Conservation (phyloP, 2,888 invertebrate species). For the Metopia argyrocephala region DNA sequence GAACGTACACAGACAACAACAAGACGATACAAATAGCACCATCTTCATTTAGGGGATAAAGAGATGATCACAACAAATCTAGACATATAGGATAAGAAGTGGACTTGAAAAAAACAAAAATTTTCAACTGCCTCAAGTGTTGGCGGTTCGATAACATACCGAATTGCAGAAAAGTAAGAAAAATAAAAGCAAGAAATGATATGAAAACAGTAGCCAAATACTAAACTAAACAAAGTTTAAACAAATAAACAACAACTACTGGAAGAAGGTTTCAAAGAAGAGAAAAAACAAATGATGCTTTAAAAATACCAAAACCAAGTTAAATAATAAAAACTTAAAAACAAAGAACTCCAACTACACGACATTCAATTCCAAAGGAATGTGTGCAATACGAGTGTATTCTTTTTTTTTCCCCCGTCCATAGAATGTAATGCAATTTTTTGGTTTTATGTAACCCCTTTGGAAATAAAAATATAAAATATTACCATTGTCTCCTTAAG, state of each 20-base stretch:
- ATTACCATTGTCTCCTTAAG: constrained; percentile 60
- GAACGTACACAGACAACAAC: constrained; percentile 43
- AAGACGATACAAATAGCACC: constrained; percentile 34
- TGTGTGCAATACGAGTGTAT: constrained; percentile 37
- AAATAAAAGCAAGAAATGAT: not conserved
- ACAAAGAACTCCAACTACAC: constrained; percentile 34
- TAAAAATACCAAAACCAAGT: constrained; percentile 9
- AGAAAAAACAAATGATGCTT: constrained; percentile 30
- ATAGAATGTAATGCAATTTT: not conserved
- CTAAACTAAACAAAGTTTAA: constrained; percentile 56
- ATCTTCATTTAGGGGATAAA: constrained; percentile 45
- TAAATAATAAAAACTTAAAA: constrained; percentile 10
- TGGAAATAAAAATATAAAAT: constrained; percentile 61
- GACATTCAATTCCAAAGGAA: constrained; percentile 47
- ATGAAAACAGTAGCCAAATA: constrained; percentile 58
- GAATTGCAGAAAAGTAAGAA: not conserved
- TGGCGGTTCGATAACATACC: constrained; percentile 47
- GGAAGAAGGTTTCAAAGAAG: constrained; percentile 27
- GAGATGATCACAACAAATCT: constrained; percentile 55
- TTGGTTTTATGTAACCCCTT: constrained; percentile 31
- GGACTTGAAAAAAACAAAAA: constrained; percentile 15
- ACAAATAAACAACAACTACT: constrained; percentile 53
- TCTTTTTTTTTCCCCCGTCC: not conserved
- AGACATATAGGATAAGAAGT: constrained; percentile 34
- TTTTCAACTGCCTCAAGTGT: constrained; percentile 54